These are phyloP conservation scores for Caenorhabditis doughertyi DNA, from an alignment of 2,888 invertebrate species.

Conservation along the genomic window DNA sequence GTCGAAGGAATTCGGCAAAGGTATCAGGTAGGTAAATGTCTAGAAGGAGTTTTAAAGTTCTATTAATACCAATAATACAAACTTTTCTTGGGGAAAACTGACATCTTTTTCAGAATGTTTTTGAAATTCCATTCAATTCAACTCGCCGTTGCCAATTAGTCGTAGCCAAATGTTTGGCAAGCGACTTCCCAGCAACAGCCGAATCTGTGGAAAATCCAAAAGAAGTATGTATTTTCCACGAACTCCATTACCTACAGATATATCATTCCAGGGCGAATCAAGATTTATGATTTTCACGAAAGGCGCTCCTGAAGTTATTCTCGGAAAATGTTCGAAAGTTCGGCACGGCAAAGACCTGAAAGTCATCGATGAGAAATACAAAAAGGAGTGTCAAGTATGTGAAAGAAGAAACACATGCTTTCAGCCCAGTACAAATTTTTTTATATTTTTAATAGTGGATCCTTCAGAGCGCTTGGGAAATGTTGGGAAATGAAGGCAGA, in stretches of 20 bases:
- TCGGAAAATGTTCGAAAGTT: constrained; percentile 74
- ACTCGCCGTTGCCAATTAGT: constrained; percentile 80
- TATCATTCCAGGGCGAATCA: constrained; percentile 60
- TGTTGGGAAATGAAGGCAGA: constrained; percentile 80
- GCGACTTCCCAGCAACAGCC: constrained; percentile 44
- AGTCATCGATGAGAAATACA: constrained; percentile 77
- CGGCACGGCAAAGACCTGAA: constrained; percentile 70
- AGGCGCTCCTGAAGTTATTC: constrained; percentile 81
- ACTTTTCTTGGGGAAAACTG: background rate
- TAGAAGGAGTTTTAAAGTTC: background rate
- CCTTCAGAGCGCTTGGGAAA: constrained; percentile 79
- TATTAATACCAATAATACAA: too few species aligned
- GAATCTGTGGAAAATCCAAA: constrained; percentile 38
- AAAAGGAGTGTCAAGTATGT: constrained; percentile 74
- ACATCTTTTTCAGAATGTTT: constrained; percentile 69
- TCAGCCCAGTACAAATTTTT: too few species aligned
- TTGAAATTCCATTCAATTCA: constrained; percentile 82
- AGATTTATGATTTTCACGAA: constrained; percentile 80
- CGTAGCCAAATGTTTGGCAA: constrained; percentile 74
- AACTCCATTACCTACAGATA: background rate
- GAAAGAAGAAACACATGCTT: too few species aligned
- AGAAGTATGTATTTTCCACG: background rate
- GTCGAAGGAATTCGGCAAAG: constrained; percentile 80
- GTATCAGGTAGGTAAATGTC: constrained; percentile 69
- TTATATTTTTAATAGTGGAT: too few species aligned